A percentile compares a stretch with the other conserved stretches of the same genome.
Conservation (phyloP, 1,140 invertebrate species). For the Anoplolepis gracilipes region DNA sequence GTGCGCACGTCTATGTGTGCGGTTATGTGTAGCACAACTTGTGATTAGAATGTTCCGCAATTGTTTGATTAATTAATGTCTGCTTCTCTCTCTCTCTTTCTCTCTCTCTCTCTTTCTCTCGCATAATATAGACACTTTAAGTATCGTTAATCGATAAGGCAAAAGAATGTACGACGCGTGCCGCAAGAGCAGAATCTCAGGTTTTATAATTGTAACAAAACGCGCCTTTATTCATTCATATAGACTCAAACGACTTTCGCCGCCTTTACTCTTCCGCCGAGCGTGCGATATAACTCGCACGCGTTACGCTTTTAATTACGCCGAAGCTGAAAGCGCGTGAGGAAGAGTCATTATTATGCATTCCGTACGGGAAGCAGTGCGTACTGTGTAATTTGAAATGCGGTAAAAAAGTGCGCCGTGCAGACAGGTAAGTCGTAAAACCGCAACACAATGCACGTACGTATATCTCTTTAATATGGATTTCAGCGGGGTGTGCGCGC, state of each 20-base stretch:
- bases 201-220: conserved; percentile 35
- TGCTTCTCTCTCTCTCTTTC: too few relatives aligned
- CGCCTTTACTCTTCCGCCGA: conserved; percentile 12
- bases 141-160: conserved; percentile 7
- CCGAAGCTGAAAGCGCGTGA: conserved; percentile 22
- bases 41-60: neutral
- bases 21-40: neutral
- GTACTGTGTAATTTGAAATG: conserved; percentile 53
- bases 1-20: neutral
- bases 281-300: conserved; percentile 54
- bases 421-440: conserved; percentile 58
- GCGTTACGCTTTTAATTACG: conserved; percentile 63
- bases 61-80: conserved; percentile 32
- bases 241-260: conserved; percentile 31
- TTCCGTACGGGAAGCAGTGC: conserved; percentile 53
- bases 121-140: neutral
- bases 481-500: conserved; percentile 48
- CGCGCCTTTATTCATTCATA: conserved; percentile 21
- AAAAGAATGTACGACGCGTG: neutral
- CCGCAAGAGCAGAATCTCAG: neutral
- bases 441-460: conserved; percentile 62
- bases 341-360: conserved; percentile 57
- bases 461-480: conserved; percentile 66
- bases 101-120: too few relatives aligned
- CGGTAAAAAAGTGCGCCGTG: conserved; percentile 62